Evolutionary conservation across 2,113 vertebrate species (phyloP).

Genomic region (Onychorhynchus coronatus): DNA sequence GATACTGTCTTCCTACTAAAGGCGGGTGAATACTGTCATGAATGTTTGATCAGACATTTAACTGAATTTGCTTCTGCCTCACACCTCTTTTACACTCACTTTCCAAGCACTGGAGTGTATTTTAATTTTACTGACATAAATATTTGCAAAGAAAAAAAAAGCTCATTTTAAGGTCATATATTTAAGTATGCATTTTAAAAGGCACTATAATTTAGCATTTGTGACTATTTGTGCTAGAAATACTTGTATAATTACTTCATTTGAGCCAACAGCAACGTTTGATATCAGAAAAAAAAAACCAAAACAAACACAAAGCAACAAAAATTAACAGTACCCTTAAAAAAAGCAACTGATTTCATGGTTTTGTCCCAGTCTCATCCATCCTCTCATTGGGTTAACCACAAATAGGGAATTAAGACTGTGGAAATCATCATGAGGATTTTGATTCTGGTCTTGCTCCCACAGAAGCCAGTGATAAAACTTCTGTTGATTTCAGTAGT

Average conservation of each 20-base stretch:
- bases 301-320: background rate
- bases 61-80: background rate
- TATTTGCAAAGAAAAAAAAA: background rate
- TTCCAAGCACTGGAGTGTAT: background rate
- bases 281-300: background rate
- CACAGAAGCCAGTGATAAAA: background rate
- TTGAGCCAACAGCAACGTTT: background rate
- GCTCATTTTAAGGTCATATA: background rate
- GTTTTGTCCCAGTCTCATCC: background rate
- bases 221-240: conserved; percentile 1
- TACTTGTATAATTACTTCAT: background rate
- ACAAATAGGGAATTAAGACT: background rate
- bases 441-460: background rate
- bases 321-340: background rate
- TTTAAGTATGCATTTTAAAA: background rate
- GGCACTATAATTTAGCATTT: background rate
- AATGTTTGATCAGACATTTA: conserved; percentile 4
- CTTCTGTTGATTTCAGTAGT: background rate
- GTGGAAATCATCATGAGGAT: background rate
- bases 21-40: background rate
- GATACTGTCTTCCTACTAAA: background rate
- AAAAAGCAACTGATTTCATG: background rate
- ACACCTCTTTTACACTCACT: background rate
- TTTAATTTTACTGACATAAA: background rate
- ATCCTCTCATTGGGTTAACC: background rate